A percentile compares a stretch with the other conserved stretches of the same genome.
phyloP scores from a whole-genome alignment of 2,888 invertebrate species.

The Lasioglossum lativentre region DNA sequence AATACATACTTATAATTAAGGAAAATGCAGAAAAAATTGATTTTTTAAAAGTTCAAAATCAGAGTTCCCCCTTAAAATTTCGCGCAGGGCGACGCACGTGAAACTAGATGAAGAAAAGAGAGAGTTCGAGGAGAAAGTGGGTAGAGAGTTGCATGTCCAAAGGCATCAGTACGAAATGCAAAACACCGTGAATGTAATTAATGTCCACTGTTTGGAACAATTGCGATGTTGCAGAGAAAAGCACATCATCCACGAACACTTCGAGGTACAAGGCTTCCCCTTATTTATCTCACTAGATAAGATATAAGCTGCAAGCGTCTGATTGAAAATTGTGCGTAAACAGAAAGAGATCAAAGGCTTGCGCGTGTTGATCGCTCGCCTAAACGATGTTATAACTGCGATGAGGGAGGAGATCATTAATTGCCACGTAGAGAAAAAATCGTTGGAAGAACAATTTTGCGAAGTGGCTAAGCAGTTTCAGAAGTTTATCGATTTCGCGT shows the following conservation, averaged over 20 bases:
- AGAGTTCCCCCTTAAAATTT: background rate
- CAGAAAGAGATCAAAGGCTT: constrained; percentile 73
- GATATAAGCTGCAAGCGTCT: background rate
- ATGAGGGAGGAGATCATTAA: constrained; percentile 50
- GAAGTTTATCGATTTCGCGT: constrained; percentile 85
- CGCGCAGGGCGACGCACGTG: constrained; percentile 67
- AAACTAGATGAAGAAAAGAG: constrained; percentile 60
- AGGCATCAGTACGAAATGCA: constrained; percentile 69
- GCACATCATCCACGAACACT: constrained; percentile 65
- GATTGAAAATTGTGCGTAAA: background rate
- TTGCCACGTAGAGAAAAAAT: constrained; percentile 47
- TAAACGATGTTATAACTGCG: constrained; percentile 52
- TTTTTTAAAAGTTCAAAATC: background rate
- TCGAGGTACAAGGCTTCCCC: constrained; percentile 65
- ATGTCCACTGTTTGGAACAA: constrained; percentile 73
- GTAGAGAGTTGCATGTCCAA: constrained; percentile 64
- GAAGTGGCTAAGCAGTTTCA: constrained; percentile 85
- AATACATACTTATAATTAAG: too few species aligned
- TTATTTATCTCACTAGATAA: background rate
- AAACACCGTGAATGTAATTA: constrained; percentile 68
- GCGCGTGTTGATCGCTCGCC: constrained; percentile 61
- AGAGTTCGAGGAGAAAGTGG: constrained; percentile 61
- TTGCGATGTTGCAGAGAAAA: constrained; percentile 69
- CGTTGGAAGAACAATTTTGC: constrained; percentile 81
- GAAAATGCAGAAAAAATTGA: background rate